These are phyloP conservation scores for Sorex araneus DNA, from an alignment of 2,113 vertebrate species.

Conservation along the genomic window DNA sequence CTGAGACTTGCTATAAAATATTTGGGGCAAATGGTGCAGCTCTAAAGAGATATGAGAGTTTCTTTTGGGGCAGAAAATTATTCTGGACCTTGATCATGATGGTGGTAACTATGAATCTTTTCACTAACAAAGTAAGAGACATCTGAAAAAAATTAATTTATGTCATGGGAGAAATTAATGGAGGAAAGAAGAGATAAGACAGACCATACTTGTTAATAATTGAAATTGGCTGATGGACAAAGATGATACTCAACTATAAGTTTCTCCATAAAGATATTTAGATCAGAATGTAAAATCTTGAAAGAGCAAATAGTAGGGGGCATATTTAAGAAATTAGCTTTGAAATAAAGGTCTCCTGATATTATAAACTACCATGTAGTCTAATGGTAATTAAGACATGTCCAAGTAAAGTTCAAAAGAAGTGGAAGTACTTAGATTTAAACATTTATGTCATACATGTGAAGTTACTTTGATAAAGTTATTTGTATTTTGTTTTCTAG, in stretches of 20 bases:
- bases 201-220: not conserved
- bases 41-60: too few species aligned
- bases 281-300: not conserved
- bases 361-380: not conserved
- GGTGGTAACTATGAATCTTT: not conserved
- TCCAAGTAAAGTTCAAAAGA: slow-evolving; percentile 23
- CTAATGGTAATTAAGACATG: slow-evolving; percentile 11
- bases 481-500: slow-evolving; percentile 85
- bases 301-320: not conserved
- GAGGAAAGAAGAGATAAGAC: not conserved
- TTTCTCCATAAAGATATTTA: not conserved
- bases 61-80: not conserved
- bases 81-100: not conserved
- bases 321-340: slow-evolving; percentile 40
- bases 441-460: slow-evolving; percentile 14
- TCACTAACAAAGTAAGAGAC: not conserved
- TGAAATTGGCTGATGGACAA: not conserved
- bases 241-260: not conserved
- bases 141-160: not conserved
- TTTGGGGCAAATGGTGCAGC: not conserved
- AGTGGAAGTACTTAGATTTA: slow-evolving; percentile 13
- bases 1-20: not conserved
- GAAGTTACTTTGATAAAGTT: slow-evolving; percentile 57
- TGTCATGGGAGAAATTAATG: not conserved
- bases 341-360: not conserved